Base-by-base conservation (phyloP, 2,888 invertebrate species). In the Calameuta idolon region DNA sequence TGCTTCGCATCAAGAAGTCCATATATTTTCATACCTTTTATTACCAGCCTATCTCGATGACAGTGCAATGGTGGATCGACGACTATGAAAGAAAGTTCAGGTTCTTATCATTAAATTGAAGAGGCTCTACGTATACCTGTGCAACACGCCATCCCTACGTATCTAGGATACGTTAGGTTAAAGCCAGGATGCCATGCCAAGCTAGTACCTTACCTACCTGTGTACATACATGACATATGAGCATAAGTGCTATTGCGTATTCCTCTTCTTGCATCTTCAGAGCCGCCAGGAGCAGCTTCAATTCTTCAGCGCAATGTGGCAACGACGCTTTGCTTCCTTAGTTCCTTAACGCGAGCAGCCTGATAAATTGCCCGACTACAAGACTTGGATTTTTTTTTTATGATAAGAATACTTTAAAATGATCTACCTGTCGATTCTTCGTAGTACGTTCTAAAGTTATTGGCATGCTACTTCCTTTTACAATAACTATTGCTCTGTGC, bases 161-260 rank as follows among this genome's bases (percentile, higher is more conserved):
- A 71, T 73, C 40, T 37, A 75, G 77, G 71, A 55, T 55, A 55
- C 55, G 55, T 15, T 55, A 55, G 40, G 40, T 40, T 40, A 40
- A 40, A 55, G 78, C 76, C 79, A 84, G 85, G 86, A 89, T 90
- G 90, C 89, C 89, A 90, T 88, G 85, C 90, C 90, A 90, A 90
- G 90, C 85, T 82, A 81, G 81, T 81, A 55, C 55, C 40, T 35
- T 4, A 15, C 40, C 55, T 55, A 23, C 9, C 23, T 55, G 23
- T 55, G 55, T 55, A 55, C 55, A 55, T 55, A 55, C 55, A 55
- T 55, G 55, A 55, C 2, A 9, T 23, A 55, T 9, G 23, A 55
- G 0, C 55, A 55, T 55, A 55, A 55, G 55, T 55, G 55, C 55
- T 55, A 23, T 9, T 55, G 55, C 23, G 55, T 23, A 23, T 15